Evolutionary conservation across 37 sponge, comb jelly and placozoan genomes (phyloP).

Genomic region (Dysidea cf. avara): DNA sequence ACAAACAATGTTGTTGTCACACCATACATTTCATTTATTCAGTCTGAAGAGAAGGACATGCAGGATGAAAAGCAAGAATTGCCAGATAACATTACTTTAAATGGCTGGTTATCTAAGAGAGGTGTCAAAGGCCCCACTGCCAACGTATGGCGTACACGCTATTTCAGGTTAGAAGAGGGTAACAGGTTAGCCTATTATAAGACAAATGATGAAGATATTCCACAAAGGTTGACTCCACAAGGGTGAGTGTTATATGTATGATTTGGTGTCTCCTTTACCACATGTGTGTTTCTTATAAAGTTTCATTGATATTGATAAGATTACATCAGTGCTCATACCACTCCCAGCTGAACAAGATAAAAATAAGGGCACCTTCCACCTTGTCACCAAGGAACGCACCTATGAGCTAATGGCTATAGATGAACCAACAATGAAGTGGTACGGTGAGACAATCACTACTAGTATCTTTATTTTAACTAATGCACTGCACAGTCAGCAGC

Average conservation of each 20-base stretch:
- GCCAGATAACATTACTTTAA: neutral
- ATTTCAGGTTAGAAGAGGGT: slow-evolving; percentile 69
- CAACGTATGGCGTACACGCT: slow-evolving; percentile 62
- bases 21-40: neutral
- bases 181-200: slow-evolving; percentile 75
- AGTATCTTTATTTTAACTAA: too few relatives aligned
- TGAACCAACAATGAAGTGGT: slow-evolving; percentile 68
- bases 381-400: slow-evolving; percentile 61
- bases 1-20: too few relatives aligned
- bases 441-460: neutral
- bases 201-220: slow-evolving; percentile 43
- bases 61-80: too few relatives aligned
- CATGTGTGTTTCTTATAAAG: slow-evolving; percentile 13
- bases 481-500: too few relatives aligned
- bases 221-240: slow-evolving; percentile 77
- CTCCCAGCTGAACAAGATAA: slow-evolving; percentile 62
- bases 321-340: slow-evolving; percentile 47
- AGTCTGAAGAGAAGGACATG: neutral
- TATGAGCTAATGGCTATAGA: slow-evolving; percentile 70
- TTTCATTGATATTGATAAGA: slow-evolving; percentile 64
- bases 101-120: slow-evolving; percentile 72
- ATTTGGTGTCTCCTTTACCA: neutral
- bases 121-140: slow-evolving; percentile 76
- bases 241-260: slow-evolving; percentile 42
- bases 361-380: slow-evolving; percentile 61